These are phyloP conservation scores for Periophthalmodon schlosseri DNA, from an alignment of 2,113 vertebrate genomes.

Conservation along the genomic window DNA sequence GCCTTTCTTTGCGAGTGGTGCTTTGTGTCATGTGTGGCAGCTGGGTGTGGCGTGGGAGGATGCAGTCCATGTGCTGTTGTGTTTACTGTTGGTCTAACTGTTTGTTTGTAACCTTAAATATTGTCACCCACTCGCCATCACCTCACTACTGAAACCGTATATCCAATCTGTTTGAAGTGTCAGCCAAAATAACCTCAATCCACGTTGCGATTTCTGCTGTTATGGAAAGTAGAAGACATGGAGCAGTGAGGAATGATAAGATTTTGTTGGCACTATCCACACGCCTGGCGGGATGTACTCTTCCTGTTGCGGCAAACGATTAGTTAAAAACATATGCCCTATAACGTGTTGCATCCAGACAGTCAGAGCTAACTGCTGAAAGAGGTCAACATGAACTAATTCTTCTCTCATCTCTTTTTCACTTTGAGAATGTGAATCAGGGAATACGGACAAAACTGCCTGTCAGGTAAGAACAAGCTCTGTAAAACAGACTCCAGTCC, in stretches of 20 bases:
- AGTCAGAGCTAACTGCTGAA: conserved; percentile 48
- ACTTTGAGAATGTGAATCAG: conserved; percentile 43
- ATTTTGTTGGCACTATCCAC: conserved; percentile 32
- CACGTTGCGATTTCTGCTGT: conserved; percentile 21
- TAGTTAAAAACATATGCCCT: conserved; percentile 53
- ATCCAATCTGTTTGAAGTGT: background rate
- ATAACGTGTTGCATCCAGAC: conserved; percentile 26
- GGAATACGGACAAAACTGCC: conserved; percentile 38
- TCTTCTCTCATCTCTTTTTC: conserved; percentile 34
- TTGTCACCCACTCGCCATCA: background rate
- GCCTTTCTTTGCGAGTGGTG: conserved; percentile 42
- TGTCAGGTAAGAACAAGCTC: conserved; percentile 51
- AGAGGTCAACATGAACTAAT: conserved; percentile 62
- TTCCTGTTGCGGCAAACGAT: conserved; percentile 39
- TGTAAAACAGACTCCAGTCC: conserved; percentile 56
- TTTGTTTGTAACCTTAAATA: conserved; percentile 36
- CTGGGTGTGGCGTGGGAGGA: conserved; percentile 69
- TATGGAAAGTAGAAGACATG: conserved; percentile 28
- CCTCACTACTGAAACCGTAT: conserved; percentile 6
- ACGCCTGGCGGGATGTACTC: conserved; percentile 29
- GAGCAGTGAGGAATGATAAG: conserved; percentile 27
- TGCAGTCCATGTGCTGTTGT: conserved; percentile 38
- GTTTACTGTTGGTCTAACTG: conserved; percentile 41
- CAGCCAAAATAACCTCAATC: conserved; percentile 26
- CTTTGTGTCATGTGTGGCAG: conserved; percentile 44